Percentiles rank a stretch among this genome's conserved stretches.
Evolutionary conservation across 2,888 invertebrate genomes (phyloP).

Genomic region (Heliothis peltigera): DNA sequence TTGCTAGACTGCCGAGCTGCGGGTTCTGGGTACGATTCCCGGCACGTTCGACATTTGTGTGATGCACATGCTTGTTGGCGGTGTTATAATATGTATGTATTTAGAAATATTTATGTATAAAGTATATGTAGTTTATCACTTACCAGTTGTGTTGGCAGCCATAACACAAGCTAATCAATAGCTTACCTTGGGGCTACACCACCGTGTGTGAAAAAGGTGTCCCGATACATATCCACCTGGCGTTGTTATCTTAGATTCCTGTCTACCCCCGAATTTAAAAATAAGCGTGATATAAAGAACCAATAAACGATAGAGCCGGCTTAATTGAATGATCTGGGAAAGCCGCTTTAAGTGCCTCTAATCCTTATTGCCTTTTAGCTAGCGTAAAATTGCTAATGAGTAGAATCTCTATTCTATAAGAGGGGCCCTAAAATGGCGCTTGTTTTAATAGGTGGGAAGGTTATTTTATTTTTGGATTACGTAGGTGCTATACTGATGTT

Average conservation of each 20-base stretch:
- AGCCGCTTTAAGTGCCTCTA: constrained; percentile 66
- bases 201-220: no score
- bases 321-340: constrained; percentile 68
- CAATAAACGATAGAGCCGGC: constrained; percentile 57
- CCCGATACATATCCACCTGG: no score
- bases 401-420: constrained; percentile 68
- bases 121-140: no score
- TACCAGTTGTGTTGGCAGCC: no score
- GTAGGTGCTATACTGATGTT: neutral
- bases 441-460: neutral
- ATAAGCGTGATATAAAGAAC: constrained; percentile 57
- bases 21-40: no score
- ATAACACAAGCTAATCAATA: no score
- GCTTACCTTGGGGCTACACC: no score
- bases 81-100: no score
- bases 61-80: no score
- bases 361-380: constrained; percentile 70
- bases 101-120: no score
- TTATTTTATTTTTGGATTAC: neutral
- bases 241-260: neutral
- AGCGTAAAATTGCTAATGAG: constrained; percentile 77
- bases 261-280: constrained; percentile 16
- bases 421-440: constrained; percentile 63
- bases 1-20: no score
- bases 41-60: no score